Percentiles rank a stretch among this genome's conserved stretches.
Conservation (phyloP, 2,797 vertebrate species). For the Pogonophryne albipinna region DNA sequence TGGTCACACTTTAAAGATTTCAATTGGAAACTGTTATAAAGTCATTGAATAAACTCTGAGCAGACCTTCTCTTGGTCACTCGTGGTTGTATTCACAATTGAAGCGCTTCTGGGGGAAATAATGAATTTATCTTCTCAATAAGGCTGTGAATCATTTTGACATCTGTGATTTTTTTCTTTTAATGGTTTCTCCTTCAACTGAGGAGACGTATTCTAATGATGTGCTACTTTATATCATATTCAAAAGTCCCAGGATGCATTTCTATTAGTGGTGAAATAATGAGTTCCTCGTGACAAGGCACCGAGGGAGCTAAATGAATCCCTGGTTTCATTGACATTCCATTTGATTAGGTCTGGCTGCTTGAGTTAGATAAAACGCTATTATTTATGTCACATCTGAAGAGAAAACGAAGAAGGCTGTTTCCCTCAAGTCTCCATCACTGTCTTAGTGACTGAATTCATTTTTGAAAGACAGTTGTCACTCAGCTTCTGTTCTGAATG, state of each 20-base stretch:
- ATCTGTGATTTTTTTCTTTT: slow-evolving; percentile 43
- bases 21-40: neutral
- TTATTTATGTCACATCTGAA: slow-evolving; percentile 17
- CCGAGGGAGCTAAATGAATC: slow-evolving; percentile 43
- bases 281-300: slow-evolving; percentile 22
- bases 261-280: slow-evolving; percentile 56
- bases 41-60: neutral
- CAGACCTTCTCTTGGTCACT: neutral
- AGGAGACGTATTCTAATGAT: slow-evolving; percentile 60
- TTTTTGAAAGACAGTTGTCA: slow-evolving; percentile 21
- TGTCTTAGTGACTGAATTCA: neutral
- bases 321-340: slow-evolving; percentile 44
- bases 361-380: slow-evolving; percentile 17
- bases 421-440: neutral
- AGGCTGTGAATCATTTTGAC: slow-evolving; percentile 53
- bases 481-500: neutral
- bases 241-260: slow-evolving; percentile 51
- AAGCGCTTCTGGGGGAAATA: slow-evolving; percentile 11
- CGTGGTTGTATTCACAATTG: slow-evolving; percentile 30
- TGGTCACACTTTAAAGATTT: neutral
- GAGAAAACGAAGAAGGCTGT: neutral
- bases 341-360: slow-evolving; percentile 24
- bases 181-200: slow-evolving; percentile 50
- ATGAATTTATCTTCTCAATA: slow-evolving; percentile 40
- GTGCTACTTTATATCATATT: slow-evolving; percentile 56